Percentiles rank a stretch among this genome's conserved stretches.
Evolutionary conservation across 2,888 invertebrate genomes (phyloP).

Genomic region (Parthenolecanium corni): DNA sequence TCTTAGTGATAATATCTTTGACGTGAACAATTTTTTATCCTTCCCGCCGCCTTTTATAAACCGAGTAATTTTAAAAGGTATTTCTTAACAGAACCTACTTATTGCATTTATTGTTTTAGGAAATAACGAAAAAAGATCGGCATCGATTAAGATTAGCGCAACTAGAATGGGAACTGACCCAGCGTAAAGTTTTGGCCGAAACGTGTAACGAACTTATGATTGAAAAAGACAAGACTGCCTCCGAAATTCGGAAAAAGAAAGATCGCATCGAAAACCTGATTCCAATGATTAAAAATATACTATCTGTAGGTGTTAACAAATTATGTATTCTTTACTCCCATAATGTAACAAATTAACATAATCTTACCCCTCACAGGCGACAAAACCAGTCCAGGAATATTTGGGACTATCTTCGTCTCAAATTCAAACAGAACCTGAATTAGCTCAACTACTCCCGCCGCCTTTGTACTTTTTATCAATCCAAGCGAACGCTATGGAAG

Average conservation of each 20-base stretch:
- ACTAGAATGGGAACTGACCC: conserved; percentile 81
- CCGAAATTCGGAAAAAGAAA: conserved; percentile 61
- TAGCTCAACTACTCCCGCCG: conserved; percentile 62
- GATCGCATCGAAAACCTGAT: conserved; percentile 67
- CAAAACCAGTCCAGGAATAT: conserved; percentile 80
- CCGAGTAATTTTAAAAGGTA: too few species aligned
- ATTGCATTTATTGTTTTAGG: conserved; percentile 44
- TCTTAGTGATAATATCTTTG: too few species aligned
- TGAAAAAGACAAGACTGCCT: conserved; percentile 62
- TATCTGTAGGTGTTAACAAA: conserved; percentile 43
- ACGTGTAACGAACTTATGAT: conserved; percentile 62
- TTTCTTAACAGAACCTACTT: too few species aligned
- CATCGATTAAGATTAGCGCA: conserved; percentile 76
- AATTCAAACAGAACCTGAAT: conserved; percentile 44
- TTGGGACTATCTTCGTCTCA: conserved; percentile 44
- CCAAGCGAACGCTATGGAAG: conserved; percentile 68
- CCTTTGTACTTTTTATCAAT: conserved; percentile 78
- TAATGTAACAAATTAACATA: neutral
- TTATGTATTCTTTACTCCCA: neutral
- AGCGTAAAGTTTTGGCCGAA: conserved; percentile 69
- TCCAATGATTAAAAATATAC: conserved; percentile 60
- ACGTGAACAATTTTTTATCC: too few species aligned
- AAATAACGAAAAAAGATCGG: conserved; percentile 53
- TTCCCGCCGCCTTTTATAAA: too few species aligned
- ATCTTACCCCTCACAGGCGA: conserved; percentile 45